Evolutionary conservation across 2,888 invertebrate species (phyloP).

Genomic region (Yponomeuta malinellus): DNA sequence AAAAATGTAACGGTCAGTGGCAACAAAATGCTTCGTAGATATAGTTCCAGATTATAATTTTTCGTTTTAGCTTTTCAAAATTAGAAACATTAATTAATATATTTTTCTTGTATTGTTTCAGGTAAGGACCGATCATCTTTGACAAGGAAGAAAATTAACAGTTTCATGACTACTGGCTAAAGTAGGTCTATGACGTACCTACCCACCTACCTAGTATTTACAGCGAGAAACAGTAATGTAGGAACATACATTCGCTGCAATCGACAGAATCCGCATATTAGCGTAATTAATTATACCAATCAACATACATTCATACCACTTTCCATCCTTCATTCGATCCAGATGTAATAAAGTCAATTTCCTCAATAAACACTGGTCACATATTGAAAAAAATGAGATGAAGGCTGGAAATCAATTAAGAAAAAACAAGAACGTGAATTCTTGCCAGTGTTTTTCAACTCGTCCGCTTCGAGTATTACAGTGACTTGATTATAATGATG

Average conservation of each 20-base stretch:
- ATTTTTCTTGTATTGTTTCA: too few species aligned
- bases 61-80: too few species aligned
- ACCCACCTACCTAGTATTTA: background rate
- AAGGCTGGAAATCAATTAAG: background rate
- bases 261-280: background rate
- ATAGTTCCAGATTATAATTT: too few species aligned
- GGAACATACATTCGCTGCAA: background rate
- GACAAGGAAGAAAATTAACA: too few species aligned
- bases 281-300: background rate
- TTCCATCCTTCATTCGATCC: background rate
- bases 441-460: too few species aligned
- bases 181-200: too few species aligned
- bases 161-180: too few species aligned
- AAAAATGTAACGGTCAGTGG: too few species aligned
- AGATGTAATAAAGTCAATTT: background rate
- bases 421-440: background rate
- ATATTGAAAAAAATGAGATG: background rate
- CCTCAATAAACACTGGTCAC: background rate
- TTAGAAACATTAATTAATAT: too few species aligned
- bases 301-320: background rate
- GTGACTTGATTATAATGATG: background rate
- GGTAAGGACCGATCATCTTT: too few species aligned
- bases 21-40: too few species aligned
- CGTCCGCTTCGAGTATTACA: background rate
- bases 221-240: slow-evolving; percentile 1